Evolutionary conservation across 2,113 vertebrate species (phyloP).

Genomic region (Onychorhynchus coronatus): DNA sequence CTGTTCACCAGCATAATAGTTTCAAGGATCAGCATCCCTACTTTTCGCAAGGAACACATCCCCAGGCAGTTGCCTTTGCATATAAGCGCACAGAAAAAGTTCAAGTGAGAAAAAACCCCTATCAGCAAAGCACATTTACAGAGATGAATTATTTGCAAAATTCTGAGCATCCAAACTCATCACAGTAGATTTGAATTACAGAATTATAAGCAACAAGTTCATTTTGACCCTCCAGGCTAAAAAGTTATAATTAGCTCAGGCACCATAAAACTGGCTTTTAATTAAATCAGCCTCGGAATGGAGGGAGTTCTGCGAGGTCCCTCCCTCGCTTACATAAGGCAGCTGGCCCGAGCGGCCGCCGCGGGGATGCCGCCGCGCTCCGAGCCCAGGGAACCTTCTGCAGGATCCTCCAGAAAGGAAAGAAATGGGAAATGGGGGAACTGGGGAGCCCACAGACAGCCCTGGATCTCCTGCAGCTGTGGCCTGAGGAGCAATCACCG

Average conservation of each 20-base stretch:
- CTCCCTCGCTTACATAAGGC: not conserved
- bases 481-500: not conserved
- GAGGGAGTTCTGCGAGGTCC: not conserved
- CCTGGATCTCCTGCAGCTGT: accelerated
- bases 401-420: not conserved
- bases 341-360: accelerated
- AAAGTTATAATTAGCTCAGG: slow-evolving; percentile 37
- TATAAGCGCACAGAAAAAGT: not conserved
- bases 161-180: slow-evolving; percentile 2
- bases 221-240: slow-evolving; percentile 30
- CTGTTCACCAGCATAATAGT: not conserved
- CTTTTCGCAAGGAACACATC: slow-evolving; percentile 1
- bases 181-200: not conserved
- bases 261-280: slow-evolving; percentile 61
- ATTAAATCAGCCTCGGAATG: slow-evolving; percentile 39
- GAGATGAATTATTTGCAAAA: slow-evolving; percentile 4
- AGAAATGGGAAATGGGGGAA: not conserved
- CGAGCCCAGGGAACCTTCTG: accelerated
- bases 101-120: not conserved
- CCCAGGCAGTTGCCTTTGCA: not conserved
- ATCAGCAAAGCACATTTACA: not conserved
- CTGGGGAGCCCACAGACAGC: not conserved
- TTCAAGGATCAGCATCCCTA: slow-evolving; percentile 19
- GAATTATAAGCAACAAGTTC: slow-evolving; percentile 45
- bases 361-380: accelerated